phyloP scores from a whole-genome alignment of 2,113 vertebrate species.

The Halcyon senegalensis region DNA sequence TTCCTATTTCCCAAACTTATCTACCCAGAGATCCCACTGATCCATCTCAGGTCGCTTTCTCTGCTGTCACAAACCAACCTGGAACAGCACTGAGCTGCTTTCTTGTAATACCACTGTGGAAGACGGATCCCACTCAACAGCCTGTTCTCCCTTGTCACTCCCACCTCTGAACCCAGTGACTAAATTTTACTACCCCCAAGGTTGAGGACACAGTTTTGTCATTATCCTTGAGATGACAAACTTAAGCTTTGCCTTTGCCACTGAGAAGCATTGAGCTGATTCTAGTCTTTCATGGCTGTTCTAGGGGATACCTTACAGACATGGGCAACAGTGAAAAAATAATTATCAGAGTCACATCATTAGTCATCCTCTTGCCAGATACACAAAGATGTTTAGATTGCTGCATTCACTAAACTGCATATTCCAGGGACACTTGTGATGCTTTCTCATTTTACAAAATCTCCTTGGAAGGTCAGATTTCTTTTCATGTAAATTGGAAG shows the following conservation, averaged over 20 bases:
- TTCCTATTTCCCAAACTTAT: neutral
- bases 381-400: neutral
- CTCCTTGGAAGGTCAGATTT: neutral
- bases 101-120: neutral
- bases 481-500: neutral
- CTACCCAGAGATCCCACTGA: neutral
- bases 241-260: neutral
- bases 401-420: neutral
- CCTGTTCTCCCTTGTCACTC: neutral
- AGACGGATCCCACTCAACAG: neutral
- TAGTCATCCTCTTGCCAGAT: neutral
- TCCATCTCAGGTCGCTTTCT: neutral
- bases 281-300: neutral
- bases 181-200: neutral
- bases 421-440: neutral
- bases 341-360: neutral
- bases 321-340: neutral
- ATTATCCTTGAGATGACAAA: neutral
- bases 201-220: neutral
- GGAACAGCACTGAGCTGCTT: neutral
- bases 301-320: neutral
- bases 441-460: neutral
- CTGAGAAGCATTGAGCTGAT: neutral
- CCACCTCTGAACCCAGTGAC: accelerated
- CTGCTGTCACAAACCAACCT: neutral